Conservation (phyloP, 2,888 invertebrate genomes). For the Erynnis tages region DNA sequence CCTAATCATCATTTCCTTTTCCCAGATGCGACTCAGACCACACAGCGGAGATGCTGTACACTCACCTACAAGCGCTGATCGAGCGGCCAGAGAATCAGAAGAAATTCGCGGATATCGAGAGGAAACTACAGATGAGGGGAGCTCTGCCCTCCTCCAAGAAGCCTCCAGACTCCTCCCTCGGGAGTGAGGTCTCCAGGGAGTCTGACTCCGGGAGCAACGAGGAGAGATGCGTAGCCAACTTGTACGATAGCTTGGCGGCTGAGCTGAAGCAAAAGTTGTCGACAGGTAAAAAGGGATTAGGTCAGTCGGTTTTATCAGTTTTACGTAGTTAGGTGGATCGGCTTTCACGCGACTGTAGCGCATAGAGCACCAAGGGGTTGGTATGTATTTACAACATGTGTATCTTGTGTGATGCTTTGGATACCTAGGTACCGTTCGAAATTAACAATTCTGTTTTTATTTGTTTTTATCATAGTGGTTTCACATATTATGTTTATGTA, state of each 20-base stretch:
- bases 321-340: constrained; percentile 36
- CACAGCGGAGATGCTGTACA: constrained; percentile 93
- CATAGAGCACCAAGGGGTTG: constrained; percentile 11
- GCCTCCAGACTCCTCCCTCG: constrained; percentile 86
- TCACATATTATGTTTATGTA: too few relatives aligned
- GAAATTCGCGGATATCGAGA: constrained; percentile 91
- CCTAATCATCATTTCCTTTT: constrained; percentile 15
- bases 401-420: too few relatives aligned
- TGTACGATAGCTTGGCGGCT: constrained; percentile 95
- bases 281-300: constrained; percentile 78
- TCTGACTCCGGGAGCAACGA: constrained; percentile 87
- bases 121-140: constrained; percentile 76
- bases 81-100: constrained; percentile 92
- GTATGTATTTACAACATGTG: too few relatives aligned
- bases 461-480: too few relatives aligned
- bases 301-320: constrained; percentile 61
- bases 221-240: constrained; percentile 86
- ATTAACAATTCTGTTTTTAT: too few relatives aligned
- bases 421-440: too few relatives aligned
- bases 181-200: constrained; percentile 87
- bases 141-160: constrained; percentile 83
- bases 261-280: constrained; percentile 88
- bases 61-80: constrained; percentile 91
- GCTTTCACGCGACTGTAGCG: constrained; percentile 23
- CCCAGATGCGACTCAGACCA: constrained; percentile 94